Evolutionary conservation across 2,888 invertebrate species (phyloP), one percentile per base, ranked within the genome.

Genomic region (Phorcus lineatus): DNA sequence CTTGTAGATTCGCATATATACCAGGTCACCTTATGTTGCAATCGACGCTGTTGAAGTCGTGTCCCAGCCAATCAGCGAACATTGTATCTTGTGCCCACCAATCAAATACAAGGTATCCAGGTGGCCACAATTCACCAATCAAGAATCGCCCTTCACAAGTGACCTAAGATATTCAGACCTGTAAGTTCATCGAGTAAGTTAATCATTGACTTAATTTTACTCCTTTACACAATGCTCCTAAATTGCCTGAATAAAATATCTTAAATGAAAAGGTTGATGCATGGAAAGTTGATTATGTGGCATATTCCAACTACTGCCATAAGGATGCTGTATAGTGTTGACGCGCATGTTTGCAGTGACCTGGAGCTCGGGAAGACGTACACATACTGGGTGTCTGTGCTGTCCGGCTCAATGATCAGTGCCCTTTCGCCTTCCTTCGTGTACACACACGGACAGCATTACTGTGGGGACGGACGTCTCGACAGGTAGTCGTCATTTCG

Each of bases 41-140:
- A 86, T 91, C 17, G 91, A 91, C 74, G 91, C 91, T 7, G 87
- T 90, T 6, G 85, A 88, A 77, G 70, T 91, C 19, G 83, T 87
- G 28, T 90, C 91, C 0, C 66, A 17, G 6, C 82, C 86, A 1
- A 70, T 82, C 19, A 79, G 85, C 53, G 67, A 81, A 16, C 77
- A 80, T n/a, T 91, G 91, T 81, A 77, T 52, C 4, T 66, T 66
- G 17, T 89, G 89, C 76, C 85, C 84, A 22, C 79, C 82, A 19
- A 66, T 86, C 16, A 87, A 84, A 66, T 91, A 91, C 83, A 81
- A 79, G 19, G 78, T 91, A 0, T 77, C 74, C 19, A 81, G 91
- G 54, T 52, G 85, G 16, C 91, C 91, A 7, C 84, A 84, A 16
- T 86, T 90, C 75, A 36, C 79, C 2, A 79, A 77, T 0, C 83